A percentile compares a stretch with the other conserved stretches of the same genome.
Evolutionary conservation across 2,113 vertebrate genomes (phyloP).

Genomic region (Puma concolor): DNA sequence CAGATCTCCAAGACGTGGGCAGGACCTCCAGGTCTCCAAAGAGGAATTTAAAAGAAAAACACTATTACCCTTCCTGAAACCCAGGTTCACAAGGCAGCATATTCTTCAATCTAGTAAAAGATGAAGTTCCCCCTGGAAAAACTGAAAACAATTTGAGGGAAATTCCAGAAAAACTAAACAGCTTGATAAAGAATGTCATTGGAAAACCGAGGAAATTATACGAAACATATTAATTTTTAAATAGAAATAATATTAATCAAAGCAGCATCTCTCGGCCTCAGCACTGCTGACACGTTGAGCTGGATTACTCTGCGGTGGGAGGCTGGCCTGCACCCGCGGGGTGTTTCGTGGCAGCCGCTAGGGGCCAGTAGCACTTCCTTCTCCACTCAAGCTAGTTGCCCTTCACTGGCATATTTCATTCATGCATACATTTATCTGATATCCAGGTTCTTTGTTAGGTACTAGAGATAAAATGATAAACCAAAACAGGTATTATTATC

Average conservation of each 20-base stretch:
- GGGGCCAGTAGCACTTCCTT: background rate
- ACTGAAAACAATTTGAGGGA: background rate
- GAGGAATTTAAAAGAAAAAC: constrained; percentile 8
- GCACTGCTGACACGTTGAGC: accelerated
- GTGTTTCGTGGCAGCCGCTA: accelerated
- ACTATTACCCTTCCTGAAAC: background rate
- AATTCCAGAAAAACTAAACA: background rate
- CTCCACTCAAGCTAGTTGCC: accelerated
- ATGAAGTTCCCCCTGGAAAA: background rate
- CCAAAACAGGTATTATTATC: background rate
- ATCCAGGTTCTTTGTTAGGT: no score
- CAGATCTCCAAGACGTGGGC: background rate
- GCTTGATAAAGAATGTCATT: accelerated
- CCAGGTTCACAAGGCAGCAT: background rate
- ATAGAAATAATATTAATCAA: accelerated
- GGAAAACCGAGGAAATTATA: background rate
- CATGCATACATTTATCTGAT: no score
- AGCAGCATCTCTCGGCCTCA: no score
- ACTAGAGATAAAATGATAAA: background rate
- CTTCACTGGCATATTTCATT: background rate
- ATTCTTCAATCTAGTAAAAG: background rate
- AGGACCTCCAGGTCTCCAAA: background rate
- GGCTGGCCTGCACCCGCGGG: accelerated
- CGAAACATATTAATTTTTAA: background rate
- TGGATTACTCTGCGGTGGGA: background rate